Conservation (phyloP, 1,140 invertebrate species). For the Lepidurus apus region DNA sequence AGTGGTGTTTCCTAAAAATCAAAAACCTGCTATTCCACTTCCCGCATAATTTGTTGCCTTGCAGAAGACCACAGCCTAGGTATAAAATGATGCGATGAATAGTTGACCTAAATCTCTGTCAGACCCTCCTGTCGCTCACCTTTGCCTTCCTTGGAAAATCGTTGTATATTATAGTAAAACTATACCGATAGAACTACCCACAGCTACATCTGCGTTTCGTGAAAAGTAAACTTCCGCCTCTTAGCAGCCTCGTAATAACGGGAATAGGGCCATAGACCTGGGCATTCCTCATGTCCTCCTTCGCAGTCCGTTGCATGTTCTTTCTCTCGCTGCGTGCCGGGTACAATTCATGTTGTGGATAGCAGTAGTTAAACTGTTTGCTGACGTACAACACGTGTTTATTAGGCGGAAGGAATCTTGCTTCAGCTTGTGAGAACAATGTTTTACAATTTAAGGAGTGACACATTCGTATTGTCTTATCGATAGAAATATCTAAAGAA, state of each 20-base stretch:
- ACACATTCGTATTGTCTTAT: not conserved
- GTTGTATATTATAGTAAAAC: not conserved
- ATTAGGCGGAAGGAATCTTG: not conserved
- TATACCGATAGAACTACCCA: not conserved
- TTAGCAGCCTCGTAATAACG: not conserved
- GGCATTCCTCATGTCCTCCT: conserved; percentile 5
- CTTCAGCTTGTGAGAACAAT: not conserved
- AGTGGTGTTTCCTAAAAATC: not conserved
- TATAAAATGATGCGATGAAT: not conserved
- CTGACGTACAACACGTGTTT: not conserved
- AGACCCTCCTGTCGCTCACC: not conserved
- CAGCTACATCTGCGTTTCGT: not conserved
- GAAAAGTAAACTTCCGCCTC: not conserved
- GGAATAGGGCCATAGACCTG: conserved; percentile 13
- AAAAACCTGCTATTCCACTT: not conserved
- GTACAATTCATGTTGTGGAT: not conserved
- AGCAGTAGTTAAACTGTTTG: not conserved
- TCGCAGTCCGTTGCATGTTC: not conserved
- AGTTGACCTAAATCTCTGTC: not conserved
- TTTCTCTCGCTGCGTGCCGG: not conserved
- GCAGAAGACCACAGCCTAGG: not conserved
- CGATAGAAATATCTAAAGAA: too few relatives aligned
- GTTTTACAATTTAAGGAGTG: not conserved
- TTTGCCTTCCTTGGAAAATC: conserved; percentile 4
- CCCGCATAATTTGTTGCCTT: not conserved